Percentiles rank a stretch among this genome's conserved stretches.
These are phyloP conservation scores for Anarhynchus alexandrinus DNA, from an alignment of 2,113 vertebrate species.

Conservation along the genomic window DNA sequence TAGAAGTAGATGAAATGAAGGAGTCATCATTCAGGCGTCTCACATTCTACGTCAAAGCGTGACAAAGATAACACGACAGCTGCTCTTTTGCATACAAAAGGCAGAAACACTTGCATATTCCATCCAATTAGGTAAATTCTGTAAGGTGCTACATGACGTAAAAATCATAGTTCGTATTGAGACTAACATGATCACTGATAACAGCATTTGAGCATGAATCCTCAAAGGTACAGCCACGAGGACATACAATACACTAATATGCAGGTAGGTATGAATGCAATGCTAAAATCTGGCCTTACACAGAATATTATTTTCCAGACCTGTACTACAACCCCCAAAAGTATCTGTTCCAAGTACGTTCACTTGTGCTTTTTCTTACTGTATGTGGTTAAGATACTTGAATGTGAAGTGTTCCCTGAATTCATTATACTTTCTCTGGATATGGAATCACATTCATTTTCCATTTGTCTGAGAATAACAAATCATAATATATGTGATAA, in stretches of 20 bases:
- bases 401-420: not conserved
- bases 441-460: not conserved
- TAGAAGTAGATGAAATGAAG: not conserved
- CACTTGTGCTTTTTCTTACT: not conserved
- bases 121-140: not conserved
- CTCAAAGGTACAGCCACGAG: not conserved
- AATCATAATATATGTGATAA: not conserved
- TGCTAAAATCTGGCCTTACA: not conserved
- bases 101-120: not conserved
- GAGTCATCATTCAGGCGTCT: not conserved
- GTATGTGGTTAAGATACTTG: not conserved
- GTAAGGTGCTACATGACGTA: not conserved
- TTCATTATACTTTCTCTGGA: not conserved
- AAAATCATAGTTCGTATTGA: not conserved
- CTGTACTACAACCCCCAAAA: not conserved
- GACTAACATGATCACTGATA: not conserved
- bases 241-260: not conserved
- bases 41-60: not conserved
- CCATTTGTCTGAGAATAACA: not conserved
- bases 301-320: not conserved
- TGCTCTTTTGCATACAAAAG: not conserved
- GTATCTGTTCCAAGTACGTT: not conserved
- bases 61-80: not conserved
- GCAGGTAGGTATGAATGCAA: not conserved
- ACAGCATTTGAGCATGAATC: not conserved